Base-by-base conservation (phyloP, 2,113 vertebrate species). In the Dolichotis patagonum region DNA sequence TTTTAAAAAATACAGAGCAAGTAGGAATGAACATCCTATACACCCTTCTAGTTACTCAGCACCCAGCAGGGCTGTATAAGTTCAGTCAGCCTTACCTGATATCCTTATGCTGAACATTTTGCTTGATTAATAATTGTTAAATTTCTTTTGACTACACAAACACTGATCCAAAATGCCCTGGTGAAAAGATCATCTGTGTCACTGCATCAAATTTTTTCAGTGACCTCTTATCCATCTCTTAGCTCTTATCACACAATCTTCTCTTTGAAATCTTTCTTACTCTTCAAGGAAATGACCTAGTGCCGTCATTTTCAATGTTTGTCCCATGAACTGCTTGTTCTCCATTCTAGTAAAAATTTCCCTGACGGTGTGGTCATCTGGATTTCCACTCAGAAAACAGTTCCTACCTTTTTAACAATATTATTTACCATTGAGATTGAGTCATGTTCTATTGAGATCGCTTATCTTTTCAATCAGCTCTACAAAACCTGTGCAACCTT, bases 91-190 rank as follows among this genome's bases (percentile, higher is more conserved):
- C 16, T 95, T 67, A 81, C 13, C 10, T 65, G 35, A 87, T 17
- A 77, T 63, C 78, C 19, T 20, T 43, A 43, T 52, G 35, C 7
- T 87, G 41, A 90, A 54, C 35, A 71, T 93, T 82, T 75, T 22
- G 81, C 67, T 62, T 62, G 26, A 69, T 85, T 90, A 28, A 81
- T 88, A 84, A 78, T 77, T 81, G 22, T 32, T 88, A 93, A 95
- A 94, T 20, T 1, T 17, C 5, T 35, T 82, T 56, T 58, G 73
- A 14, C 17, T 90, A 58, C 30, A 20, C 20, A n/a, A 30, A 92
- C 24, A 77, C 28, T 56, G 4, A 20, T 35, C n/a, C 88, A 88
- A 80, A 52, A 12, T 4, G 11, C 9, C 30, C 77, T 4, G 22
- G 28, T 89, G n/a, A 88, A 60, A 92, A 71, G 17, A 52, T 32